phyloP scores from a whole-genome alignment of 2,797 vertebrate genomes.

The Peromyscus nudipes region DNA sequence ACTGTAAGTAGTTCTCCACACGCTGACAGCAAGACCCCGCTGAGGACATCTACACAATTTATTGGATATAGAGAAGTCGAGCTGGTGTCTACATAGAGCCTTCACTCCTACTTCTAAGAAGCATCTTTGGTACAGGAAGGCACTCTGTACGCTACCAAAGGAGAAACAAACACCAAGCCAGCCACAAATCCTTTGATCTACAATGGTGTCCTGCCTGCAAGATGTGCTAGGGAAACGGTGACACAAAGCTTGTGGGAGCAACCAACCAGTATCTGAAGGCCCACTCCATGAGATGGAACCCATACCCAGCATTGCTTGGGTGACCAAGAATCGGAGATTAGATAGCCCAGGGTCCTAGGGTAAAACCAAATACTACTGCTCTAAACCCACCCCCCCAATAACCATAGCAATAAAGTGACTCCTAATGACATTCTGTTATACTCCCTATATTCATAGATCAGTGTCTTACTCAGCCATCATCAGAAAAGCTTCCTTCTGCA shows the following conservation, averaged over 20 bases:
- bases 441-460: background rate
- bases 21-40: background rate
- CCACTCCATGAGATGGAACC: background rate
- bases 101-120: background rate
- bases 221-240: background rate
- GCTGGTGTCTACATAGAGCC: background rate
- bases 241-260: background rate
- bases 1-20: background rate
- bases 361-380: no score
- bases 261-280: background rate
- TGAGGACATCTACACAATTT: background rate
- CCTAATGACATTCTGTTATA: background rate
- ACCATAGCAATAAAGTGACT: background rate
- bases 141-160: background rate
- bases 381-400: no score
- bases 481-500: background rate
- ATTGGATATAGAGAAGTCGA: background rate
- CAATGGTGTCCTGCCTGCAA: background rate
- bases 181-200: background rate
- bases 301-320: background rate
- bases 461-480: background rate
- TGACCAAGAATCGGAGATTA: background rate
- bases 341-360: no score
- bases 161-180: background rate
- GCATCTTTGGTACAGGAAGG: background rate